Conservation (phyloP, 2,113 vertebrate species). For the Sigmodon hispidus region DNA sequence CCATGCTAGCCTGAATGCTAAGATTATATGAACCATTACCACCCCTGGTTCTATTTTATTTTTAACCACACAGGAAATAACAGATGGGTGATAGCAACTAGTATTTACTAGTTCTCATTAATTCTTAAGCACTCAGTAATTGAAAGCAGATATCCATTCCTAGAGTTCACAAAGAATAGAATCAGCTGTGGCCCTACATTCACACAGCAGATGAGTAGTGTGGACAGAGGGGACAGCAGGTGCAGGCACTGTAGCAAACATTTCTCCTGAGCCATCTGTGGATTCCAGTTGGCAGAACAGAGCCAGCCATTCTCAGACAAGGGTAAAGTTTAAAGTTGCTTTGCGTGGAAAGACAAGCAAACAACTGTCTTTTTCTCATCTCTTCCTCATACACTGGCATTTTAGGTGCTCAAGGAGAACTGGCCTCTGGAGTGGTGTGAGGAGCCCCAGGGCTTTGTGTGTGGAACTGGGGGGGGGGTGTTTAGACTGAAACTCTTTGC, state of each 20-base stretch:
- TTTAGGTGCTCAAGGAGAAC: neutral
- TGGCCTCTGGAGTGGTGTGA: neutral
- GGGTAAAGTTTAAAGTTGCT: neutral
- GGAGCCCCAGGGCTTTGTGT: neutral
- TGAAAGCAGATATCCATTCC: constrained; percentile 10
- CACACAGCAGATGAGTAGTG: constrained; percentile 1
- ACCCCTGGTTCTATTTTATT: neutral
- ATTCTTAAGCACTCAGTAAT: neutral
- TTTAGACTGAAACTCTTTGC: neutral
- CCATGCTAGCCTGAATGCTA: neutral
- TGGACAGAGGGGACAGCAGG: constrained; percentile 1
- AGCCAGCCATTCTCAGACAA: neutral
- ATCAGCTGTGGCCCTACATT: constrained; percentile 34
- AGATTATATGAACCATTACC: neutral
- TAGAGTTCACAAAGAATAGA: neutral
- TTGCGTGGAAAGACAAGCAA: neutral
- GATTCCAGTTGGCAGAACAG: neutral
- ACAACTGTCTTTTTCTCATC: neutral
- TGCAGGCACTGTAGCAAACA: constrained; percentile 19
- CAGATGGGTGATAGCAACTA: neutral
- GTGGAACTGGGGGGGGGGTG: neutral
- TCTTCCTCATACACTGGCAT: neutral
- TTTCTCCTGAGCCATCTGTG: neutral
- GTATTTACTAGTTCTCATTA: constrained; percentile 25
- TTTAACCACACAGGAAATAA: constrained; percentile 20